Evolutionary conservation across 2,113 vertebrate species (phyloP).

Genomic region (Syrmaticus mikado): DNA sequence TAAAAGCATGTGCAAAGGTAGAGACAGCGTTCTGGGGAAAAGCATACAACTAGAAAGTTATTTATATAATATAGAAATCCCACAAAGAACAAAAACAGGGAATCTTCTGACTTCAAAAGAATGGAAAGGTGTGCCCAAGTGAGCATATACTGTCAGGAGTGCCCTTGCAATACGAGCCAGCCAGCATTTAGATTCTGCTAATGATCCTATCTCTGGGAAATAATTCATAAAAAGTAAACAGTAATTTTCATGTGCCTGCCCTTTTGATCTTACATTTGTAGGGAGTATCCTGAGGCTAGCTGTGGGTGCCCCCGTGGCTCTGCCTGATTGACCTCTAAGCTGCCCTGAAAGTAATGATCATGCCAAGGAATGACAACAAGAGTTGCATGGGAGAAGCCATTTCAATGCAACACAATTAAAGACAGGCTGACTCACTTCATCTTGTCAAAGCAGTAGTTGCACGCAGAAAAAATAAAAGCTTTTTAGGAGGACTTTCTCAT

Average conservation of each 20-base stretch:
- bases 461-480: neutral
- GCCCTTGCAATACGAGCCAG: constrained; percentile 36
- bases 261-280: constrained; percentile 64
- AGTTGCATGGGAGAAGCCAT: constrained; percentile 33
- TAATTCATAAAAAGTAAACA: constrained; percentile 63
- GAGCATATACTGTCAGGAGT: neutral
- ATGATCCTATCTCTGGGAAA: constrained; percentile 65
- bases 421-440: constrained; percentile 31
- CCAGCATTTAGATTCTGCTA: constrained; percentile 62
- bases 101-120: neutral
- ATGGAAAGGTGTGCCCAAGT: neutral
- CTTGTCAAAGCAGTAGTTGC: constrained; percentile 37
- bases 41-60: neutral
- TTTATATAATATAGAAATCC: constrained; percentile 35
- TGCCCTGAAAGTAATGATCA: constrained; percentile 51
- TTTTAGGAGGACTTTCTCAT: neutral
- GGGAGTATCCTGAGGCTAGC: constrained; percentile 57
- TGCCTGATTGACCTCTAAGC: constrained; percentile 55
- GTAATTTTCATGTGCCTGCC: constrained; percentile 53
- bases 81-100: neutral
- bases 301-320: neutral
- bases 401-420: constrained; percentile 51
- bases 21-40: neutral
- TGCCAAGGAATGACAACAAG: constrained; percentile 61
- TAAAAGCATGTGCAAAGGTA: neutral